Evolutionary conservation across 1,140 invertebrate species (phyloP).

Genomic region (Pemphigus obesinymphae): DNA sequence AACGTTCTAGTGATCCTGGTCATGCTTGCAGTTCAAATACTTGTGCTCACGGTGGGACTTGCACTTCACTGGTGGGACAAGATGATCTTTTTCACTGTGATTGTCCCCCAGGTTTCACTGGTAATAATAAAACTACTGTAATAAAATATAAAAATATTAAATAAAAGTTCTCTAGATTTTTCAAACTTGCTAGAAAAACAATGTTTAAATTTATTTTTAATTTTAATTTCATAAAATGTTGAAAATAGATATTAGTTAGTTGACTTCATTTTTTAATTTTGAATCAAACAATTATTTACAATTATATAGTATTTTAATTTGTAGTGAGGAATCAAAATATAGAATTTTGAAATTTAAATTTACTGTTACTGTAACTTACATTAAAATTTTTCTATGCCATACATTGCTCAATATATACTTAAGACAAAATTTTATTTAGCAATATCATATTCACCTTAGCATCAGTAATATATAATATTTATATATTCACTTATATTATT

Average conservation of each 20-base stretch:
- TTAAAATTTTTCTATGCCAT: too few relatives aligned
- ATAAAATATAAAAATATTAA: neutral
- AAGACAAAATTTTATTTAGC: too few relatives aligned
- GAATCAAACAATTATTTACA: neutral
- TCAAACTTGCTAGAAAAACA: neutral
- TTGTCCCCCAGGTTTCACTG: slow-evolving; percentile 67
- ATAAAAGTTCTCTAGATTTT: neutral
- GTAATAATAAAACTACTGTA: slow-evolving; percentile 48
- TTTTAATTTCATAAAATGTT: neutral
- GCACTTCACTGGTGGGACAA: slow-evolving; percentile 53
- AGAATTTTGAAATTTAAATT: too few relatives aligned
- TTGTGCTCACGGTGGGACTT: slow-evolving; percentile 62
- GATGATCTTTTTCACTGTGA: slow-evolving; percentile 70
- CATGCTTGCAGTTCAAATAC: slow-evolving; percentile 56
- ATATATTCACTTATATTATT: neutral
- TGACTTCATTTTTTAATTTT: neutral
- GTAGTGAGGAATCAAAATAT: too few relatives aligned
- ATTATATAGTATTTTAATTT: too few relatives aligned
- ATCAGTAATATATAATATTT: too few relatives aligned
- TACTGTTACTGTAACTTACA: too few relatives aligned
- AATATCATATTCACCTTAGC: too few relatives aligned
- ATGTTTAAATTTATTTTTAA: neutral
- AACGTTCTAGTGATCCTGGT: slow-evolving; percentile 3
- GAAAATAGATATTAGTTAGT: neutral
- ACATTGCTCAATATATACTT: too few relatives aligned